Conservation (phyloP, 2,888 invertebrate genomes). For the Latrodectus elegans region DNA sequence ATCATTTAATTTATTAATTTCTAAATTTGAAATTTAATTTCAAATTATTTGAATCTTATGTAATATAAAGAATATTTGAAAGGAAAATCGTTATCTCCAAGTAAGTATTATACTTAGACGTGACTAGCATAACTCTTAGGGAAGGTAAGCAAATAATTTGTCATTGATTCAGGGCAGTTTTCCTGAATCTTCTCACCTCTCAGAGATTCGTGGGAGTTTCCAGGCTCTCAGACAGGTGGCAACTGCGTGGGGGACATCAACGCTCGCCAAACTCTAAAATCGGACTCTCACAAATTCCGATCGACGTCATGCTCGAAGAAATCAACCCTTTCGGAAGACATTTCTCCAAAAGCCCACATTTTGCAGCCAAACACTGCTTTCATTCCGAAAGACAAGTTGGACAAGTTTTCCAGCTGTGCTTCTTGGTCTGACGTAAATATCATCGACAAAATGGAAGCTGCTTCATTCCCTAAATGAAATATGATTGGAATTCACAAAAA, state of each 20-base stretch:
- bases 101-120: too few relatives aligned
- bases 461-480: too few relatives aligned
- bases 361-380: constrained; percentile 1
- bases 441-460: background rate
- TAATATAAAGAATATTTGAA: too few relatives aligned
- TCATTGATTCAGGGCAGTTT: constrained; percentile 43
- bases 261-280: constrained; percentile 7
- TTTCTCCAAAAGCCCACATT: constrained; percentile 13
- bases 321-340: constrained; percentile 31
- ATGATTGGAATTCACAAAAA: too few relatives aligned
- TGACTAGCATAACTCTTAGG: constrained; percentile 10
- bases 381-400: constrained; percentile 19
- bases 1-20: too few relatives aligned
- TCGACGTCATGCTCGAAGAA: constrained; percentile 48
- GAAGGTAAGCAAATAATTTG: constrained; percentile 45
- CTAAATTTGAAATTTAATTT: too few relatives aligned
- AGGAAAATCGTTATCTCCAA: too few relatives aligned
- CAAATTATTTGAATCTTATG: too few relatives aligned
- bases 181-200: constrained; percentile 13
- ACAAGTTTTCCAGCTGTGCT: constrained; percentile 13
- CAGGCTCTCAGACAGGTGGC: constrained; percentile 14
- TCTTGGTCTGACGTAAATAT: background rate
- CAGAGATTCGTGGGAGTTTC: constrained; percentile 32
- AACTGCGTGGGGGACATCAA: constrained; percentile 35
- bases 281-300: constrained; percentile 33